Conservation (phyloP, 2,797 vertebrate genomes). For the Emys orbicularis region DNA sequence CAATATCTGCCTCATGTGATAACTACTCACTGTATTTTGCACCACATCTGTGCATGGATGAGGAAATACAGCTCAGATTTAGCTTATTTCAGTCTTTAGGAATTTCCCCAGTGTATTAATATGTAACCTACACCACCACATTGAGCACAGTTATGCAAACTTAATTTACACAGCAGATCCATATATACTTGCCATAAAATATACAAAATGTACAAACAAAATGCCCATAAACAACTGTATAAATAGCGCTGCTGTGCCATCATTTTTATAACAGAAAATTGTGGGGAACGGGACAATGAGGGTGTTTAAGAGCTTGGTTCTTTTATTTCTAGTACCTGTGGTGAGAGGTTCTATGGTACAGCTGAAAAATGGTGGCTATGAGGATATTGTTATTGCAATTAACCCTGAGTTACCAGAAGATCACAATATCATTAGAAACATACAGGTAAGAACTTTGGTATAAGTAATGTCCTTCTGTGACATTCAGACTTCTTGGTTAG, state of each 20-base stretch:
- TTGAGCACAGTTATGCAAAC: not conserved
- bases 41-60: not conserved
- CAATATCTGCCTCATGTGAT: not conserved
- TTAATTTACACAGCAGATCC: not conserved
- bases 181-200: not conserved
- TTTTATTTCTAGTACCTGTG: constrained; percentile 55
- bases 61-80: not conserved
- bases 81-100: not conserved
- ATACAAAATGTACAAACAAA: not conserved
- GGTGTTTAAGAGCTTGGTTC: not conserved
- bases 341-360: constrained; percentile 62
- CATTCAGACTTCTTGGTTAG: not conserved
- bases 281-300: not conserved
- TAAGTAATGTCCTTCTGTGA: not conserved
- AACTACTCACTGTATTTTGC: not conserved
- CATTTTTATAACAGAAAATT: not conserved
- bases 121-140: not conserved
- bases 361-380: constrained; percentile 78
- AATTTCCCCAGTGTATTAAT: not conserved
- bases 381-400: constrained; percentile 79
- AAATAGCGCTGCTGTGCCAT: not conserved
- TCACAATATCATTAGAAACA: constrained; percentile 66
- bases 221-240: not conserved
- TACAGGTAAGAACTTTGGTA: constrained; percentile 66
- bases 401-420: constrained; percentile 74